These are phyloP conservation scores for Acanthosepion lycidas DNA, from an alignment of 2,888 invertebrate species.

Conservation along the genomic window DNA sequence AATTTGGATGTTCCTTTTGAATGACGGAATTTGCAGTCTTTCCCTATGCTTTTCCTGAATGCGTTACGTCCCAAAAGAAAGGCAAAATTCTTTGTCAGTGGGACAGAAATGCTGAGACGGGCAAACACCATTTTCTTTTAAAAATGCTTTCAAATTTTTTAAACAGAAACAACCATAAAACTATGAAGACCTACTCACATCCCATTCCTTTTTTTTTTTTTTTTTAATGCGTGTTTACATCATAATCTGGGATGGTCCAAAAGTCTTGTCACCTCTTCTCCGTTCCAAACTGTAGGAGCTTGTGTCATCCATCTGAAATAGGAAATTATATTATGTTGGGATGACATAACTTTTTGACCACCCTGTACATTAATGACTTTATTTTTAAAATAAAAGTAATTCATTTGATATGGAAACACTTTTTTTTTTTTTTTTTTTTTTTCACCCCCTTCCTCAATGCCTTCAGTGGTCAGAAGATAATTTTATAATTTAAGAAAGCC, in stretches of 20 bases:
- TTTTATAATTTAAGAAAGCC: not conserved
- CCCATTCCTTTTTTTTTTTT: not conserved
- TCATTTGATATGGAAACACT: not conserved
- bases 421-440: no score
- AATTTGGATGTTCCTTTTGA: not conserved
- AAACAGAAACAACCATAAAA: not conserved
- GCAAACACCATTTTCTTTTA: not conserved
- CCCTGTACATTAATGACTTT: not conserved
- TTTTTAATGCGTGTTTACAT: not conserved
- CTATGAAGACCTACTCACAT: not conserved
- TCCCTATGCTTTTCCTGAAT: not conserved
- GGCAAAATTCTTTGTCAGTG: not conserved
- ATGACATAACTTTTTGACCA: no score
- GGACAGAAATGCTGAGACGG: not conserved
- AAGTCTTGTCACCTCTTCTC: no score
- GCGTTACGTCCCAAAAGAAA: not conserved
- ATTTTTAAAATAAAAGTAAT: not conserved
- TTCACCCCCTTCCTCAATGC: not conserved
- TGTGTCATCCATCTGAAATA: no score
- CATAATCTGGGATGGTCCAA: not conserved
- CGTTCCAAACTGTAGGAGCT: no score
- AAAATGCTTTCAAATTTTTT: not conserved
- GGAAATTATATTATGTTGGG: no score
- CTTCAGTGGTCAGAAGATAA: not conserved
- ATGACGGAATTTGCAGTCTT: slow-evolving; percentile 33